Base-by-base conservation (phyloP, 2,113 vertebrate species). In the Laticauda colubrina region DNA sequence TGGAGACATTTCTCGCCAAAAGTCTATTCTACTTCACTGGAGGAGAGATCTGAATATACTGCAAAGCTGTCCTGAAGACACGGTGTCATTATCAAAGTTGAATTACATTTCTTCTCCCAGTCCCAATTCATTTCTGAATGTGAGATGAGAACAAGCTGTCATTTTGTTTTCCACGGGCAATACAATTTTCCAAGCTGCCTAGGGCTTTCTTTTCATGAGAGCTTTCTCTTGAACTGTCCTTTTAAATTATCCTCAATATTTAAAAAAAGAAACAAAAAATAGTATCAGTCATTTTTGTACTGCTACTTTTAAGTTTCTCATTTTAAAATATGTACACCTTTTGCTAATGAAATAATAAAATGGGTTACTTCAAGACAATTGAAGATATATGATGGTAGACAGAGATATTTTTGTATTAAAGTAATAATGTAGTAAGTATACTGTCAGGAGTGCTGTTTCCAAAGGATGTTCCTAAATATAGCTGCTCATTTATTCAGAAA, bases 391-490 rank as follows among this genome's bases (percentile, higher is more conserved):
- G 9, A 26, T 92, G 26, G 15, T 85, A 23, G 29, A 87, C 89
- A 92, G 61, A 93, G 93, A 93, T n/a, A 95, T 95, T 86, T 92
- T 90, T 91, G 0, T 93, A 85, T 85, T 43, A 90, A 95, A 55
- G 88, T 94, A 86, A 94, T 43, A 75, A 93, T 64, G 91, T 89
- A 95, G 91, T 95, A 93, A 95, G 92, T 94, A 93, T 89, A 29
- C 93, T 95, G 15, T 95, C 90, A 85, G 91, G 43, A 1, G 34
- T 94, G 92, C 93, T 89, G 92, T 92, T 94, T 93, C 89, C 93
- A 94, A 97, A 95, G 91, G 96, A 97, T 93, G 90, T 96, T 96
- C 95, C 94, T 95, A 94, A 95, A 93, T 96, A 96, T 96, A 97
- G 92, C 94, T 96, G 96, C 93, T 96, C 90, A 94, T 93, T 96